A percentile compares a stretch with the other conserved stretches of the same genome.
phyloP scores from a whole-genome alignment of 2,888 invertebrate genomes.

The Agriopis leucophaearia region DNA sequence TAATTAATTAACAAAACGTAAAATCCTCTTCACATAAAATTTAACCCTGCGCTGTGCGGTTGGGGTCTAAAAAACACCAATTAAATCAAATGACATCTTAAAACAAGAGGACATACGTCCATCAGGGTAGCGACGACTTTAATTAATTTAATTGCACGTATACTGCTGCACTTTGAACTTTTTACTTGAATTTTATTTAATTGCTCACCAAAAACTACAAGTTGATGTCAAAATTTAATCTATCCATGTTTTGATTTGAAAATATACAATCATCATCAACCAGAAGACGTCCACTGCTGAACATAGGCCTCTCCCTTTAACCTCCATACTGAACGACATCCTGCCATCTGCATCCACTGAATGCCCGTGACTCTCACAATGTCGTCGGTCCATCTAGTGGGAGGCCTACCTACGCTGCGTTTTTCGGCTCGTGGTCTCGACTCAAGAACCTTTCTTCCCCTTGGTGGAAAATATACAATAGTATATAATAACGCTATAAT shows the following conservation, averaged over 20 bases:
- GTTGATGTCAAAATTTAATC: background rate
- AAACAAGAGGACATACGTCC: constrained; percentile 60
- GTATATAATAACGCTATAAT: too few species aligned
- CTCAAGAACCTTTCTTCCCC: too few species aligned
- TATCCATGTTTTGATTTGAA: background rate
- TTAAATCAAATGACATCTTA: constrained; percentile 61
- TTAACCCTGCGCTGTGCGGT: constrained; percentile 44
- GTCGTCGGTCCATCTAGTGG: too few species aligned
- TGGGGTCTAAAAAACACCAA: constrained; percentile 51
- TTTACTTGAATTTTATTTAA: constrained; percentile 41
- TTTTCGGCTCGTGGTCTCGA: too few species aligned
- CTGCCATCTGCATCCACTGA: too few species aligned
- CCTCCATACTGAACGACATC: too few species aligned
- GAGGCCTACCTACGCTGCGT: too few species aligned
- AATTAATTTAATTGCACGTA: constrained; percentile 68
- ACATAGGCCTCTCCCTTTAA: too few species aligned
- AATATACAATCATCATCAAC: too few species aligned
- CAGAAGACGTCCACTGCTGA: too few species aligned
- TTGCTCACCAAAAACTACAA: background rate
- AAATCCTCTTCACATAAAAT: constrained; percentile 39
- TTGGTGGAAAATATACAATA: too few species aligned
- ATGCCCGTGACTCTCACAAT: too few species aligned
- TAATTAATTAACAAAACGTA: constrained; percentile 49
- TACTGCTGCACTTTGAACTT: constrained; percentile 42
- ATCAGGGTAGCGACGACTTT: constrained; percentile 59